Percentiles rank a stretch among this genome's conserved stretches.
phyloP scores from a whole-genome alignment of 2,797 vertebrate species.

The Dendrocincla tyrannina region DNA sequence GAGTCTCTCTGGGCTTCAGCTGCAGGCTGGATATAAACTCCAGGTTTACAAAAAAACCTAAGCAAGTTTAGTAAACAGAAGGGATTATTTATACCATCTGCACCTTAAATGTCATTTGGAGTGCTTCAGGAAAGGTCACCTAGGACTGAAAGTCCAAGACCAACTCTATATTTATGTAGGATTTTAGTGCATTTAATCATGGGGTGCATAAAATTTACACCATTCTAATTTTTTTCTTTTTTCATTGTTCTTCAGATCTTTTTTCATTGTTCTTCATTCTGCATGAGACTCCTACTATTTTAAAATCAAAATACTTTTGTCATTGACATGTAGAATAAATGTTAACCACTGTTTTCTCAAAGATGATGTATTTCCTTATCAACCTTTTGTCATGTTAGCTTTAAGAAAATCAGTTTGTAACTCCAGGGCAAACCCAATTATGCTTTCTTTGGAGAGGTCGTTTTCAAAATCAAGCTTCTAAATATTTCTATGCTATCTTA shows the following conservation, averaged over 20 bases:
- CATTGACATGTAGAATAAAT: background rate
- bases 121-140: slow-evolving; percentile 7
- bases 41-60: slow-evolving; percentile 26
- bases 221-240: background rate
- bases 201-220: background rate
- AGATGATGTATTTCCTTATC: background rate
- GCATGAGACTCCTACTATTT: background rate
- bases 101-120: slow-evolving; percentile 8
- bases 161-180: background rate
- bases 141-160: background rate
- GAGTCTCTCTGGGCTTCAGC: background rate
- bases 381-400: background rate
- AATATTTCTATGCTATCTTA: background rate
- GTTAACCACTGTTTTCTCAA: background rate
- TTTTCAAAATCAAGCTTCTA: background rate
- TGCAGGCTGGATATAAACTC: background rate
- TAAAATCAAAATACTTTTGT: background rate
- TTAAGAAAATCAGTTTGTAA: background rate
- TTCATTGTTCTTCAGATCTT: background rate
- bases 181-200: background rate
- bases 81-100: slow-evolving; percentile 28
- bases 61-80: slow-evolving; percentile 56
- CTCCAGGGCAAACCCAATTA: background rate
- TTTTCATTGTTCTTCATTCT: background rate
- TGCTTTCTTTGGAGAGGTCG: background rate